Percentiles rank a stretch among this genome's conserved stretches.
phyloP scores from a whole-genome alignment of 2,888 invertebrate genomes.

The Trichopoda pennipes region DNA sequence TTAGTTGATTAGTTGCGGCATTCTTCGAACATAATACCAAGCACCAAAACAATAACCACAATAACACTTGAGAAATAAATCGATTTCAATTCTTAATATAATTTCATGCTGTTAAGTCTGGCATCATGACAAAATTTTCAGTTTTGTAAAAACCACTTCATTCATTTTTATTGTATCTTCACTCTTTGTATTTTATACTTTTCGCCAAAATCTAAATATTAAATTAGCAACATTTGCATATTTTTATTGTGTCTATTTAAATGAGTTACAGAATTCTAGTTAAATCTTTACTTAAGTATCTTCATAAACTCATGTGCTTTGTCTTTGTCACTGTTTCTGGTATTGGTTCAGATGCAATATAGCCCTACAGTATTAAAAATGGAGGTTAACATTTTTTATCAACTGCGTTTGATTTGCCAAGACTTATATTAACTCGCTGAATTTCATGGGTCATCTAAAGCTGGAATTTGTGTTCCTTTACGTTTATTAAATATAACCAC shows the following conservation, averaged over 20 bases:
- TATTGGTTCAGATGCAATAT: not conserved
- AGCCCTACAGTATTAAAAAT: not conserved
- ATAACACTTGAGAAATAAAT: constrained; percentile 70
- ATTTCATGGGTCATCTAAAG: no score
- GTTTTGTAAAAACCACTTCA: constrained; percentile 54
- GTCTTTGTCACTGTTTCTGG: not conserved
- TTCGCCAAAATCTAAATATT: constrained; percentile 30
- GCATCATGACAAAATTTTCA: constrained; percentile 74
- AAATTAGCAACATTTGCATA: constrained; percentile 42
- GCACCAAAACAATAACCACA: constrained; percentile 8
- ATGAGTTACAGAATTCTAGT: not conserved
- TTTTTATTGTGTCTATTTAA: constrained; percentile 16
- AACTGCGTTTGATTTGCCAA: no score
- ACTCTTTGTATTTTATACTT: not conserved
- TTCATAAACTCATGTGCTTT: constrained; percentile 5
- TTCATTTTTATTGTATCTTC: constrained; percentile 48
- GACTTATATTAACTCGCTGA: no score
- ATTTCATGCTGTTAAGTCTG: constrained; percentile 69
- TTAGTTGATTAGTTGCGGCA: constrained; percentile 57
- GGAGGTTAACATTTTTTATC: not conserved
- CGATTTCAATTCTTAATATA: constrained; percentile 76
- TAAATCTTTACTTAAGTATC: constrained; percentile 16
- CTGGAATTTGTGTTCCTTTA: no score
- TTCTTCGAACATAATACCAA: constrained; percentile 51
- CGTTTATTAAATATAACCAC: no score